Percentiles rank a stretch among this genome's conserved stretches.
These are phyloP conservation scores for Mamestra brassicae DNA, from an alignment of 2,888 invertebrate genomes.

Conservation along the genomic window DNA sequence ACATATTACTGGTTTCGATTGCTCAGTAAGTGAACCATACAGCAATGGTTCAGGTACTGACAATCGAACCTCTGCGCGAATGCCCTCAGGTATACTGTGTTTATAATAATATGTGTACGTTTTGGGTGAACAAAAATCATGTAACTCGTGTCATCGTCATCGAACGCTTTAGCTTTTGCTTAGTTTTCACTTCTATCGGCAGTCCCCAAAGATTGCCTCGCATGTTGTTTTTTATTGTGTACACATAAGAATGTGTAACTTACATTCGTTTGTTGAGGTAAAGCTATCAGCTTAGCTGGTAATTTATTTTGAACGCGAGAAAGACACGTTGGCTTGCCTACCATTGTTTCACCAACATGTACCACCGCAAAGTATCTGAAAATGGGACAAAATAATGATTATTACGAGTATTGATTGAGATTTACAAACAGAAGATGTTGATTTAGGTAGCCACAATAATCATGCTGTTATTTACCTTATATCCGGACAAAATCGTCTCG, in stretches of 20 bases:
- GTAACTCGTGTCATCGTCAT: too few relatives aligned
- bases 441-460: neutral
- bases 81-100: too few relatives aligned
- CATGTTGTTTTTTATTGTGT: too few relatives aligned
- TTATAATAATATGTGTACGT: too few relatives aligned
- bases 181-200: neutral
- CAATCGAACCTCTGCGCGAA: too few relatives aligned
- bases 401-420: too few relatives aligned
- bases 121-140: too few relatives aligned
- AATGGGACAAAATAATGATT: neutral
- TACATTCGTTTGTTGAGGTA: slow-evolving; percentile 35
- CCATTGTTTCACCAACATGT: slow-evolving; percentile 30
- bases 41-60: too few relatives aligned
- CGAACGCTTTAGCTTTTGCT: too few relatives aligned
- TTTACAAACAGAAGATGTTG: too few relatives aligned
- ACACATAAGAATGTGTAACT: slow-evolving; percentile 17
- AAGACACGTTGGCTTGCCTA: slow-evolving; percentile 61
- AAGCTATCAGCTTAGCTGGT: slow-evolving; percentile 62
- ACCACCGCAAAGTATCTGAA: slow-evolving; percentile 49
- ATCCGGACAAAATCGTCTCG: slow-evolving; percentile 68
- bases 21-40: too few relatives aligned
- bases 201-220: neutral
- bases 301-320: slow-evolving; percentile 58
- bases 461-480: slow-evolving; percentile 63
- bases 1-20: too few relatives aligned